These are phyloP conservation scores for Tortricodes alternella DNA, from an alignment of 2,888 invertebrate species.

Conservation along the genomic window DNA sequence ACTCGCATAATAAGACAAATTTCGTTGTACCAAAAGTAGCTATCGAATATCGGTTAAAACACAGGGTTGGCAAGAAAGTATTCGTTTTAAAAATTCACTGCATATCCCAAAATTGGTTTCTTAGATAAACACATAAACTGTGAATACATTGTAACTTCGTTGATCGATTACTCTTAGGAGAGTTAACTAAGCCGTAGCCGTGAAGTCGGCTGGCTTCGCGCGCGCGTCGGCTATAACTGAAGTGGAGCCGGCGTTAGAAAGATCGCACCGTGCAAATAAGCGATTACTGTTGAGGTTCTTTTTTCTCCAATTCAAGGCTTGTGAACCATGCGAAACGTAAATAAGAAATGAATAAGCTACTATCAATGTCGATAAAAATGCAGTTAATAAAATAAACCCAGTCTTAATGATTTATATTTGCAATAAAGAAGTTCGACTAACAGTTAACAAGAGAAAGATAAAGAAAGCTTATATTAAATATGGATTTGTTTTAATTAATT, in stretches of 20 bases:
- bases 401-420: too few species aligned
- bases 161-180: neutral
- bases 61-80: too few species aligned
- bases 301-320: conserved; percentile 37
- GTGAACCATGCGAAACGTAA: conserved; percentile 28
- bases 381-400: neutral
- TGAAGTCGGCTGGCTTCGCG: conserved; percentile 50
- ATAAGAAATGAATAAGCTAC: neutral
- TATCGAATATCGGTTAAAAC: too few species aligned
- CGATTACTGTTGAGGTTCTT: conserved; percentile 48
- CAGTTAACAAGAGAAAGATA: too few species aligned
- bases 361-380: conserved; percentile 1
- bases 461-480: too few species aligned
- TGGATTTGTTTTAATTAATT: too few species aligned
- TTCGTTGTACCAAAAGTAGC: too few species aligned
- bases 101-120: neutral
- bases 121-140: neutral
- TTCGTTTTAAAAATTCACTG: too few species aligned
- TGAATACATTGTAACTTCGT: too few species aligned
- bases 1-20: too few species aligned
- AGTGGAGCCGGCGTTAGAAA: conserved; percentile 55
- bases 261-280: conserved; percentile 61
- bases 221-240: conserved; percentile 58
- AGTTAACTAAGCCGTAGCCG: neutral
- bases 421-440: too few species aligned